Base-by-base conservation (phyloP, 2,113 vertebrate species). In the Vulpes lagopus region DNA sequence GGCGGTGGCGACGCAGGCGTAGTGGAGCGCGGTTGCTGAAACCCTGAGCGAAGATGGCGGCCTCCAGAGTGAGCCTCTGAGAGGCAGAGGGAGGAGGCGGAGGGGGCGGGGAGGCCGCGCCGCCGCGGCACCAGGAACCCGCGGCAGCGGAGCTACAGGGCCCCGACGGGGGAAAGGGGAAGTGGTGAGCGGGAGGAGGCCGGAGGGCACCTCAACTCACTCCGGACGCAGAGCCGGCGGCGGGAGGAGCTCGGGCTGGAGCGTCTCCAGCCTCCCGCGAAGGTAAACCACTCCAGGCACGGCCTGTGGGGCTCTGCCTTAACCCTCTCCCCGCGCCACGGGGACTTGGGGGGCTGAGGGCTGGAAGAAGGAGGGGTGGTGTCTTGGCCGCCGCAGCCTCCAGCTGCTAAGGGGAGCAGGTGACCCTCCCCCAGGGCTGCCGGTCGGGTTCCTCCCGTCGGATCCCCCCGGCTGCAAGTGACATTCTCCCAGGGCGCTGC, bases 31-130 rank as follows among this genome's bases (percentile, higher is more conserved):
- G 98, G 97, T 96, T 57, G 97, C n/a, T 94, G 71, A 6, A 11
- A 97, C 97, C 96, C 60, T n/a, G 98, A 93, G 85, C 91, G 98
- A 99, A 99, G 98, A 99, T 99, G 98, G 99, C 98, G 98, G 98
- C 98, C 97, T 98, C 99, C 99, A 99, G 98, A 88, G 84, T 43
- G 82, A 95, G 83, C 22, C 97, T 98, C 96, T 99, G 98, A 99
- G 97, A 97, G 96, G 89, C 95, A 0, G 86, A 95, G 71, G 93
- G 97, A 17, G 95, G 91, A 55, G 90, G 97, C 30, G 88, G 96
- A 96, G 97, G 94, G 94, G 84, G 93, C 96, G 94, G 97, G 98
- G 97, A 65, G 73, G 95, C 92, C 85, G 96, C 78, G 96, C 86
- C 60, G 95, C 98, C 0, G 92, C 23, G 64, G 87, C 97, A 14